These are phyloP conservation scores for Rhagium mordax DNA, from an alignment of 2,888 invertebrate genomes.

Conservation along the genomic window DNA sequence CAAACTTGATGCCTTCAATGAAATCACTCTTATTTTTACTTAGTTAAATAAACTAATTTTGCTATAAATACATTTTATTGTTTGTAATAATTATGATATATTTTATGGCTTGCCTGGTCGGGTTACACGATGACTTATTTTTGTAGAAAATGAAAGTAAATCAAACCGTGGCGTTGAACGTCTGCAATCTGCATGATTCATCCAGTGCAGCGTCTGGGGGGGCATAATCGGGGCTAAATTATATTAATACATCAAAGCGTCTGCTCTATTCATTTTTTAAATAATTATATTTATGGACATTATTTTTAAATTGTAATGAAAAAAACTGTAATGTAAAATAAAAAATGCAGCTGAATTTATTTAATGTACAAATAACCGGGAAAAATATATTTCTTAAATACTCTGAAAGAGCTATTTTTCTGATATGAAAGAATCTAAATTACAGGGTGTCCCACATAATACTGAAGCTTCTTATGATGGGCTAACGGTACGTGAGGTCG, in stretches of 20 bases:
- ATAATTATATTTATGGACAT: too few species aligned
- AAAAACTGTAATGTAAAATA: too few species aligned
- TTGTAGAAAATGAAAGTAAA: not conserved
- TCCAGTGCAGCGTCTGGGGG: not conserved
- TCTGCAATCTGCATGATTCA: not conserved
- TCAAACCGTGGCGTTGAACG: not conserved
- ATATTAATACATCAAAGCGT: not conserved
- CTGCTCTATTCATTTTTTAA: not conserved
- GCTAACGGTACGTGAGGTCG: too few species aligned
- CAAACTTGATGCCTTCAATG: conserved; percentile 30
- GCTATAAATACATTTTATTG: conserved; percentile 40
- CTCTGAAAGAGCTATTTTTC: too few species aligned
- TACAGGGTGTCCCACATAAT: too few species aligned
- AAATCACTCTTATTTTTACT: conserved; percentile 40
- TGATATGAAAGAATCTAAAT: too few species aligned
- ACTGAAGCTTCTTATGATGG: too few species aligned
- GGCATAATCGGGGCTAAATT: not conserved
- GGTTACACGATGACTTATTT: conserved; percentile 15
- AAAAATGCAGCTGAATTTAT: too few species aligned
- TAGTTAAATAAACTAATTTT: conserved; percentile 32
- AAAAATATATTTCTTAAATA: too few species aligned
- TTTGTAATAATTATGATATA: conserved; percentile 28
- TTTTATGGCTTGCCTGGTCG: conserved; percentile 15
- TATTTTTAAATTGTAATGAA: too few species aligned
- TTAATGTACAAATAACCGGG: too few species aligned